phyloP scores from a whole-genome alignment of 2,113 vertebrate species.

The Agapornis roseicollis region DNA sequence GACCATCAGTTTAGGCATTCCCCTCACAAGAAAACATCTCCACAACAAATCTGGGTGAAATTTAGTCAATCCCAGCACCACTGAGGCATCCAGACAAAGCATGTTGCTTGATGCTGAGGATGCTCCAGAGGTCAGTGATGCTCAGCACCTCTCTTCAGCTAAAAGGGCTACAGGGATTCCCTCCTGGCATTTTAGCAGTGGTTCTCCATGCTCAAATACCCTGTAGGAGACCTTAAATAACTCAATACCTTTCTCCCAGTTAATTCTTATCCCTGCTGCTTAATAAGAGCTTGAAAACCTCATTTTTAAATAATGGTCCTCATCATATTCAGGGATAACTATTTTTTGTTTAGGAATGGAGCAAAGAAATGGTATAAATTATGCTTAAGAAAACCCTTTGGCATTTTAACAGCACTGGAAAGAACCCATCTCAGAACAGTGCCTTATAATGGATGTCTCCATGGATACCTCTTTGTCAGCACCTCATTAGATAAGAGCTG shows the following conservation, averaged over 20 bases:
- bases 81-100: not conserved
- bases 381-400: slow-evolving; percentile 37
- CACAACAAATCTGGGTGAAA: not conserved
- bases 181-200: not conserved
- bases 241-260: not conserved
- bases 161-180: not conserved
- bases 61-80: not conserved
- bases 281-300: not conserved
- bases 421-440: slow-evolving; percentile 21
- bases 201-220: not conserved
- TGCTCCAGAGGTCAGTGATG: not conserved
- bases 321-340: not conserved
- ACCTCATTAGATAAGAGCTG: slow-evolving; percentile 40
- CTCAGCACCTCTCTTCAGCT: not conserved
- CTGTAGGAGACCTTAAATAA: not conserved
- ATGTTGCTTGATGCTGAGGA: not conserved
- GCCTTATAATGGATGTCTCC: slow-evolving; percentile 48
- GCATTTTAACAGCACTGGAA: slow-evolving; percentile 37
- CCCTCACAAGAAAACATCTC: not conserved
- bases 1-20: not conserved
- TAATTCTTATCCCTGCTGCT: not conserved
- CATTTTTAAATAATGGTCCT: not conserved
- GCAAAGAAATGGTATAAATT: slow-evolving; percentile 10
- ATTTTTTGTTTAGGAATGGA: slow-evolving; percentile 29
- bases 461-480: slow-evolving; percentile 60